These are phyloP conservation scores for Chloroceryle inda DNA, from an alignment of 2,797 vertebrate species.

Conservation along the genomic window DNA sequence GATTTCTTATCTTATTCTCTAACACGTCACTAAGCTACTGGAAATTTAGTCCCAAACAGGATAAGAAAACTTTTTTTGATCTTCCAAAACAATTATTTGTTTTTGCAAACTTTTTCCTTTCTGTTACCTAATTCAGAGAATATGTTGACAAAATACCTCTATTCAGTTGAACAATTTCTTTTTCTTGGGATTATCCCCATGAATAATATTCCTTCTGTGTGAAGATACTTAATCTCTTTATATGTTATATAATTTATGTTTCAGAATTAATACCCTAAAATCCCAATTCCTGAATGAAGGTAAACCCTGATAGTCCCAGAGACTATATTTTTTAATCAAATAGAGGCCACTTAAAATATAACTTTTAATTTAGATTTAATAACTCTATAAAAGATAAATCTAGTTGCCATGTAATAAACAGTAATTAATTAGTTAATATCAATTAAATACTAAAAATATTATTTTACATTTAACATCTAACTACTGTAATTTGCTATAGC, in stretches of 20 bases:
- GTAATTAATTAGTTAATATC: conserved; percentile 87
- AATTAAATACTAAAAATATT: conserved; percentile 88
- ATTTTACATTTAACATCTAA: conserved; percentile 85
- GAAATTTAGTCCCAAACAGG: neutral
- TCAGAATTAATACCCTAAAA: conserved; percentile 11
- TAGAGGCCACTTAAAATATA: conserved; percentile 74
- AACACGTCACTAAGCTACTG: neutral
- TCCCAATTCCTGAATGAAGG: conserved; percentile 44
- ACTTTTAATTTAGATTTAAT: conserved; percentile 85
- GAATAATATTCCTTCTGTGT: neutral
- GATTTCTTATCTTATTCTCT: neutral
- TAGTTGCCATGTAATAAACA: conserved; percentile 83
- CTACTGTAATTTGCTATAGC: conserved; percentile 84
- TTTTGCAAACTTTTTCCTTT: neutral
- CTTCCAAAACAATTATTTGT: neutral
- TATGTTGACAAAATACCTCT: neutral
- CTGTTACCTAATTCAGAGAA: neutral
- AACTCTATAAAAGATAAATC: conserved; percentile 84
- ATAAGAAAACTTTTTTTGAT: neutral
- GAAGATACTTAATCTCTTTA: conserved; percentile 25
- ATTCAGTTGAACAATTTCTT: neutral
- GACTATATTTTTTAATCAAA: conserved; percentile 78
- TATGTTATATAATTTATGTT: conserved; percentile 1
- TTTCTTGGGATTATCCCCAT: neutral
- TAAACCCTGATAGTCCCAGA: conserved; percentile 67